Evolutionary conservation across 2,888 invertebrate species (phyloP).

Genomic region (Hirtodrosophila duncani): DNA sequence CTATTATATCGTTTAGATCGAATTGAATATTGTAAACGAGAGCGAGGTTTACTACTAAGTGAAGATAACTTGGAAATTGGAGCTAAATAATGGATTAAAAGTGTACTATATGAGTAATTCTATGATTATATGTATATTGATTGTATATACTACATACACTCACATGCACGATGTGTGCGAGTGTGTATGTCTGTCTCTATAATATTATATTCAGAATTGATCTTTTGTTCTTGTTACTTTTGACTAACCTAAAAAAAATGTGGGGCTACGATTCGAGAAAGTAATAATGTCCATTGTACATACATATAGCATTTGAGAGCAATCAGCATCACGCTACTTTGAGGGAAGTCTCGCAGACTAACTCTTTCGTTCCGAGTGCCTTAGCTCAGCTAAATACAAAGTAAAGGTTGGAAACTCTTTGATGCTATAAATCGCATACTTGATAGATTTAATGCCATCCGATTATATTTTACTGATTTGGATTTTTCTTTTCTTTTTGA

Average conservation of each 20-base stretch:
- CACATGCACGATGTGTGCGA: constrained; percentile 48
- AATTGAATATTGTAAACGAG: too few species aligned
- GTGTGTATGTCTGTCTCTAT: too few species aligned
- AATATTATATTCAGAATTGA: constrained; percentile 38
- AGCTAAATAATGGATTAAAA: constrained; percentile 53
- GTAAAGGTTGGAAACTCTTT: constrained; percentile 88
- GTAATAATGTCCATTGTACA: constrained; percentile 71
- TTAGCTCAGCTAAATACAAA: constrained; percentile 88
- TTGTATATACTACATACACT: constrained; percentile 58
- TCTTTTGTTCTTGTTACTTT: constrained; percentile 33
- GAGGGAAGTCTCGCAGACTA: constrained; percentile 46
- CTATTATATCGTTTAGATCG: too few species aligned
- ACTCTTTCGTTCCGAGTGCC: constrained; percentile 77
- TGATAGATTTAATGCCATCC: constrained; percentile 91
- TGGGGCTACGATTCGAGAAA: constrained; percentile 44
- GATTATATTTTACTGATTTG: constrained; percentile 89
- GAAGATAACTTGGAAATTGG: constrained; percentile 46
- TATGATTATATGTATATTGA: constrained; percentile 49
- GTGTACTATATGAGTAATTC: constrained; percentile 45
- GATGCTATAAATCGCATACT: constrained; percentile 85
- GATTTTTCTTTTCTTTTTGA: constrained; percentile 92
- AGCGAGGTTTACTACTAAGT: too few species aligned
- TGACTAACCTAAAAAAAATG: constrained; percentile 12
- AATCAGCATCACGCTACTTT: constrained; percentile 1
- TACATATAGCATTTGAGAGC: constrained; percentile 49